Evolutionary conservation across 2,797 vertebrate genomes (phyloP), one percentile per base, ranked within the genome.

Genomic region (Schizothorax lantsangensis): DNA sequence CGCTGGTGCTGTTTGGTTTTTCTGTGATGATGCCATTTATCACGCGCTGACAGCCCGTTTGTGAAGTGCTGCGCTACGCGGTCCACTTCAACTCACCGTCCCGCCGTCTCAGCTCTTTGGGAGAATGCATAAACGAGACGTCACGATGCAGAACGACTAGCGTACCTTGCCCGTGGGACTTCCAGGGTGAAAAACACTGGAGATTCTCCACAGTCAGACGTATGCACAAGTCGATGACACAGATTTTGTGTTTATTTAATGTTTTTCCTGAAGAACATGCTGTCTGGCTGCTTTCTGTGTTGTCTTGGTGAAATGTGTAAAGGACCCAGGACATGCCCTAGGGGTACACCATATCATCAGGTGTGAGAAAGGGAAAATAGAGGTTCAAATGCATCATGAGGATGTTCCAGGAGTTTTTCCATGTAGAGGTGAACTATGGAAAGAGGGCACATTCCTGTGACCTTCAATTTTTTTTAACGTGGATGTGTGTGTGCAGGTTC

Each of bases 21-120:
- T 86, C 84, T 49, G 81, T 91, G 90, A 92, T 91, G 91, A 91
- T 91, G 89, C 86, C 88, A 92, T 92, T 90, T 88, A 92, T 92
- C 92, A 92, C 81, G 21, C 38, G 69, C 75, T 92, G 92, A 92
- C 91, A 92, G 90, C 85, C 90, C 66, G 87, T 88, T 88, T 90
- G 83, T 88, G 88, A 79, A 79, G 77, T 73, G 87, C 86, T 79
- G 81, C 43, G 84, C 79, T 86, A 89, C 84, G 69, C 64, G 74
- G 86, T 79, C 83, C 72, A 83, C 85, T 91, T 83, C 84, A 71
- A 62, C 89, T 85, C 77, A 85, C 86, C 64, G 86, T 88, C 89
- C 80, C 83, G 85, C 89, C 87, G 19, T 84, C 87, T 90, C 85
- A 90, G 85, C 89, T 90, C 85, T 90, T 87, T 87, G 75, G 62